Evolutionary conservation across 1,140 invertebrate genomes (phyloP).

Genomic region (Drosophila funebris): DNA sequence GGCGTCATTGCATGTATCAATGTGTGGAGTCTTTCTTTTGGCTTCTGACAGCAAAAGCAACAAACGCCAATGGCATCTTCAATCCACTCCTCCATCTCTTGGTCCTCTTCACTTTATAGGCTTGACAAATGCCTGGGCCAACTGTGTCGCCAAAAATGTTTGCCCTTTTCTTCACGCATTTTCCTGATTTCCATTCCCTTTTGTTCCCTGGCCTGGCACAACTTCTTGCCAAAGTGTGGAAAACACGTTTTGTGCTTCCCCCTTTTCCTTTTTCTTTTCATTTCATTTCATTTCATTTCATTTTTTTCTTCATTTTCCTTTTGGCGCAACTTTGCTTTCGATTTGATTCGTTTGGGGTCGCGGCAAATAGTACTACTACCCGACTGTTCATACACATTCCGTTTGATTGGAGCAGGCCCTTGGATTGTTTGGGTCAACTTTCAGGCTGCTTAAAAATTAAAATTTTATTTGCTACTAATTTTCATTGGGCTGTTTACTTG

Average conservation of each 20-base stretch:
- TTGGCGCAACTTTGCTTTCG: conserved; percentile 39
- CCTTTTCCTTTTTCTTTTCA: too few relatives aligned
- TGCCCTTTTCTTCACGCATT: conserved; percentile 14
- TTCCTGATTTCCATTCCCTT: conserved; percentile 3
- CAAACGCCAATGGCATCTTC: neutral
- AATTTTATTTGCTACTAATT: conserved; percentile 61
- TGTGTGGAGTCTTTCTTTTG: conserved; percentile 37
- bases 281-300: too few relatives aligned
- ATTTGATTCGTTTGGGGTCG: conserved; percentile 37
- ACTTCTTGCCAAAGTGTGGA: conserved; percentile 28
- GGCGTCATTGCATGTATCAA: conserved; percentile 45
- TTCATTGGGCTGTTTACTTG: conserved; percentile 31
- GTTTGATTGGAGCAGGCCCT: conserved; percentile 49
- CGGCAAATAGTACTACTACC: conserved; percentile 24
- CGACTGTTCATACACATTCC: conserved; percentile 51
- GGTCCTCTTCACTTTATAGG: conserved; percentile 9
- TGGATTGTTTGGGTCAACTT: conserved; percentile 20
- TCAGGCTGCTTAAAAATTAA: conserved; percentile 48
- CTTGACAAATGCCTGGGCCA: conserved; percentile 67
- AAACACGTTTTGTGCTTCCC: conserved; percentile 35
- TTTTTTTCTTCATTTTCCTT: conserved; percentile 19
- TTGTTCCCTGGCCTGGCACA: neutral
- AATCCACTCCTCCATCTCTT: neutral
- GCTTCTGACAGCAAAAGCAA: conserved; percentile 39
- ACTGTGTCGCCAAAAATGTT: conserved; percentile 41